A percentile compares a stretch with the other conserved stretches of the same genome.
phyloP scores from a whole-genome alignment of 2,888 invertebrate species.

The Dendrolimus pini region DNA sequence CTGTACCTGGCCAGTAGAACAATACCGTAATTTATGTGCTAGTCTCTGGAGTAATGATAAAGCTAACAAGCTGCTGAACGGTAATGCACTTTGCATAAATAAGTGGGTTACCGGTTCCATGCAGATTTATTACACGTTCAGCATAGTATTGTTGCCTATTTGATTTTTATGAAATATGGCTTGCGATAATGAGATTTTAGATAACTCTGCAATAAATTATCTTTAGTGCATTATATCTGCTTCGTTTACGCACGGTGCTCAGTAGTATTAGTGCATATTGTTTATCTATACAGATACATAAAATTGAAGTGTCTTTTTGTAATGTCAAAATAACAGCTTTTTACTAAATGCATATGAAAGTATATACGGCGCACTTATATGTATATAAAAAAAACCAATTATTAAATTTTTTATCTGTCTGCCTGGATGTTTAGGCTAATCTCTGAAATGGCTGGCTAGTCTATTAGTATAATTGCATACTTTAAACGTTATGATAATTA shows the following conservation, averaged over 20 bases:
- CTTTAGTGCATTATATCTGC: background rate
- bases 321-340: too few species aligned
- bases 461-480: too few species aligned
- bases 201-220: background rate
- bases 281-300: background rate
- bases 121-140: background rate
- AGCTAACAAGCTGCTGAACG: slow-evolving; percentile 46
- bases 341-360: too few species aligned
- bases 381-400: too few species aligned
- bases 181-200: background rate
- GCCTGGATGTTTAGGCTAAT: too few species aligned
- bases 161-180: background rate
- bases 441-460: too few species aligned
- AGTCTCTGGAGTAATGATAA: slow-evolving; percentile 45
- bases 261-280: background rate
- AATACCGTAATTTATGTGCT: slow-evolving; percentile 47
- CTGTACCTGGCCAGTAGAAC: slow-evolving; percentile 25
- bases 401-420: too few species aligned
- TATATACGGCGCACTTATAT: background rate
- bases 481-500: too few species aligned
- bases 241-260: background rate
- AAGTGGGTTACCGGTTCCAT: slow-evolving; percentile 24
- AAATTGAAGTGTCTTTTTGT: too few species aligned
- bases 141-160: background rate
- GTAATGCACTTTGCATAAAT: slow-evolving; percentile 35